A percentile compares a stretch with the other conserved stretches of the same genome.
Conservation (phyloP, 30 jellyfish, hydroid and myxozoan species). For the Pseudorhiza aurosa region DNA sequence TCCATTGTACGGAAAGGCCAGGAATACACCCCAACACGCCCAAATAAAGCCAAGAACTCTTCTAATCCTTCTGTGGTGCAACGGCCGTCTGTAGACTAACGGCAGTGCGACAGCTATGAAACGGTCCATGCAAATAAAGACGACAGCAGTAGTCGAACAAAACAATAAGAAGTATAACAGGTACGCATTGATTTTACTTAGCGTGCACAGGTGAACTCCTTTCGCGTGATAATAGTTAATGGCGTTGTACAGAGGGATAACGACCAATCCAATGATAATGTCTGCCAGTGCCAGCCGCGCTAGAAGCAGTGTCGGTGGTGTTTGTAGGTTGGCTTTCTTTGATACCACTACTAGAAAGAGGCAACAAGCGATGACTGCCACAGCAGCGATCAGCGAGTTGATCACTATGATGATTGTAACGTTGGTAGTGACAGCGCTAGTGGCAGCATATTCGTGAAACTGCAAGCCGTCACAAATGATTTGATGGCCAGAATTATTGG, state of each 20-base stretch:
- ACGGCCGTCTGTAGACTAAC: neutral
- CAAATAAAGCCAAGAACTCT: neutral
- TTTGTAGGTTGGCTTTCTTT: neutral
- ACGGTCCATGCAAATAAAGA: neutral
- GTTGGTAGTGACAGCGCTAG: neutral
- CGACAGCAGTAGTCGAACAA: constrained; percentile 1
- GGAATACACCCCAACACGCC: neutral
- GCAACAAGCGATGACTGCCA: neutral
- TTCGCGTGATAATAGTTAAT: neutral
- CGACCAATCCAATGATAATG: neutral
- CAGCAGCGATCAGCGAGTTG: neutral
- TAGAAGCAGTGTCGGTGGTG: neutral
- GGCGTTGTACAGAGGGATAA: neutral
- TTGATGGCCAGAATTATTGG: neutral
- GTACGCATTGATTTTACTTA: neutral
- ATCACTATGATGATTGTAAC: neutral
- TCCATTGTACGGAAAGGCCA: neutral
- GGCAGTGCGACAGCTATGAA: neutral
- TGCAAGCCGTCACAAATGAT: constrained; percentile 3
- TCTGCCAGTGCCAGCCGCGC: neutral
- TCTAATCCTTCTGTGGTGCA: neutral
- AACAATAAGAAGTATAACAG: neutral
- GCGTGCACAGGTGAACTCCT: neutral
- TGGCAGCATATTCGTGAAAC: neutral
- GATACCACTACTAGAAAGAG: neutral